Percentiles rank a stretch among this genome's conserved stretches.
Evolutionary conservation across 1,140 invertebrate genomes (phyloP).

Genomic region (Heliconius melpomene): DNA sequence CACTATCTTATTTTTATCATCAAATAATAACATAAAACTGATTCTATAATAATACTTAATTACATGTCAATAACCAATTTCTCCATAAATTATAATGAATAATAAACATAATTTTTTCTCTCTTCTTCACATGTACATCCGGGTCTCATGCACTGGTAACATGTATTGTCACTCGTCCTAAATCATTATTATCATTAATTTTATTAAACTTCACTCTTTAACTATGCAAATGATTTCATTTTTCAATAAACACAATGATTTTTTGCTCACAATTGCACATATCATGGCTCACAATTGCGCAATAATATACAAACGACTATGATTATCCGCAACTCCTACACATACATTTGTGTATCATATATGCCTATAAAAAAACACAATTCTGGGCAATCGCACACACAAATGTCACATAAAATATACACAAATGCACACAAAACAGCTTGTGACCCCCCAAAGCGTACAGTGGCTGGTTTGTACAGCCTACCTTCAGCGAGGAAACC

Average conservation of each 20-base stretch:
- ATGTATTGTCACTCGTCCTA: neutral
- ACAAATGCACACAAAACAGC: neutral
- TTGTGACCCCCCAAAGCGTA: conserved; percentile 64
- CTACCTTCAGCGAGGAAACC: conserved; percentile 62
- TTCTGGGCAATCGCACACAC: neutral
- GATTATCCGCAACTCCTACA: neutral
- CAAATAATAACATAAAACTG: too few species aligned
- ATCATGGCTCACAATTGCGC: too few species aligned
- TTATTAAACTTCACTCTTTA: neutral
- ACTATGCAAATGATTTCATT: neutral
- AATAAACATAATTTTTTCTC: conserved; percentile 42
- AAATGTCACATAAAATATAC: neutral
- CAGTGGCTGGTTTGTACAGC: conserved; percentile 62
- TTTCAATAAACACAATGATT: neutral
- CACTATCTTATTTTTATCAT: too few species aligned
- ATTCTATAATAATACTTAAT: neutral
- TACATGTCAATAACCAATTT: neutral
- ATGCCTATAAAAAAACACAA: too few species aligned
- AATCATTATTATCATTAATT: conserved; percentile 13
- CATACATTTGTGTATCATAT: too few species aligned
- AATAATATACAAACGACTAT: neutral
- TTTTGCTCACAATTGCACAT: neutral
- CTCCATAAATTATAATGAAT: neutral
- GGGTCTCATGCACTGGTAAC: conserved; percentile 31
- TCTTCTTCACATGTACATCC: conserved; percentile 43